Evolutionary conservation across 2,888 invertebrate genomes (phyloP), one percentile per base, ranked within the genome.

Genomic region (Drosophila barbarae): DNA sequence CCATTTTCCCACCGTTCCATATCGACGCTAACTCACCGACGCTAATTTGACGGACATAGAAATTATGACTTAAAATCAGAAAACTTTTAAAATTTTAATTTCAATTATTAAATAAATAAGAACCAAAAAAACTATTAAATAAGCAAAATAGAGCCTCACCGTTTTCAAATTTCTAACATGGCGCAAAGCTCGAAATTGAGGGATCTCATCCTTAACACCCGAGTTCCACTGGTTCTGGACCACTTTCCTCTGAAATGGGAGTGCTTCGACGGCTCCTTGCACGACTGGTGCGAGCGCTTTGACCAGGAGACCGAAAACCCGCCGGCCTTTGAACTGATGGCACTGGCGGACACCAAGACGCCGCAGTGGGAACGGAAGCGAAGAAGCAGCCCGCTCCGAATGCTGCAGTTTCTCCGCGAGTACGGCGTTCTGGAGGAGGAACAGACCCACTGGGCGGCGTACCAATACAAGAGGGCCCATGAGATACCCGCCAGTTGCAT

Each of bases 361-460:
- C 95, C 95, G 0, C 94, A 94, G 84, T 97, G 96, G 96, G 97
- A 97, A 88, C 91, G 93, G 60, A 91, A 91, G 49, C 94, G 95
- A 77, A 86, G 87, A n/a, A 90, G 89, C 54, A 86, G 89, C 35
- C 91, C 90, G 34, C 91, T 93, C 86, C 93, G 92, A 2, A 92
- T 96, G 75, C 87, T 89, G 58, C 91, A 93, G 54, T 95, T 97
- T 88, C 72, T 93, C 2, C 85, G 85, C 5, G 73, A 90, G 9
- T 82, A 87, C 28, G 57, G 34, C 5, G 30, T 32, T 0, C 41
- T 38, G 5, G 39, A 42, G 13, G 41, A 58, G 7, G 26, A 41
- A 1, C 36, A 44, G 6, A 73, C 87, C 0, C 44, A 56, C 2
- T 56, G 59, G 90, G 72, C 82, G 3, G 86, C 85, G 1, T 83